Conservation (phyloP, 2,888 invertebrate genomes). For the Agriopis aurantiaria region DNA sequence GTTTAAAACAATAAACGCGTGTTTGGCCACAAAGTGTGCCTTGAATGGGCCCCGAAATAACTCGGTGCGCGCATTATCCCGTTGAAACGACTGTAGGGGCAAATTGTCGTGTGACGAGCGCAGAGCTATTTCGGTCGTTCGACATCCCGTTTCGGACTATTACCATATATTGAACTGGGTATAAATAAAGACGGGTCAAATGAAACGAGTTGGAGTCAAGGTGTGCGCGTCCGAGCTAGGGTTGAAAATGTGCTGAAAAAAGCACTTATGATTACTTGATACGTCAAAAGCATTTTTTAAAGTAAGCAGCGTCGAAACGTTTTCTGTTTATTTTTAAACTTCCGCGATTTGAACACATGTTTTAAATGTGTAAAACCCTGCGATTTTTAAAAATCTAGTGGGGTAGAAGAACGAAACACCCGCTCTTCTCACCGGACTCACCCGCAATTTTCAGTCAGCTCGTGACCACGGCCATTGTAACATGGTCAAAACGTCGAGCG, state of each 20-base stretch:
- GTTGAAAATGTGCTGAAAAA: not conserved
- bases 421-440: no score
- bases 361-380: no score
- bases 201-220: constrained; percentile 14
- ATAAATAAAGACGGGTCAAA: constrained; percentile 57
- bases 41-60: constrained; percentile 39
- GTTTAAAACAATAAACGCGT: constrained; percentile 38
- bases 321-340: no score
- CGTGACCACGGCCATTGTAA: no score
- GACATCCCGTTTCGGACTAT: constrained; percentile 61
- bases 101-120: constrained; percentile 64
- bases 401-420: no score
- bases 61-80: constrained; percentile 37
- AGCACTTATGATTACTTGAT: not conserved
- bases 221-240: not conserved
- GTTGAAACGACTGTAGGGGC: constrained; percentile 54
- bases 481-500: no score
- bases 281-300: not conserved
- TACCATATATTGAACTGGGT: constrained; percentile 54
- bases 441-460: no score
- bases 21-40: constrained; percentile 38
- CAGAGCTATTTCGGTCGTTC: constrained; percentile 61
- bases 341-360: no score
- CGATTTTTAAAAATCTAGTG: no score
- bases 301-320: not conserved